Percentiles rank a stretch among this genome's conserved stretches.
These are phyloP conservation scores for Agriotes lineatus DNA, from an alignment of 2,888 invertebrate species.

Conservation along the genomic window DNA sequence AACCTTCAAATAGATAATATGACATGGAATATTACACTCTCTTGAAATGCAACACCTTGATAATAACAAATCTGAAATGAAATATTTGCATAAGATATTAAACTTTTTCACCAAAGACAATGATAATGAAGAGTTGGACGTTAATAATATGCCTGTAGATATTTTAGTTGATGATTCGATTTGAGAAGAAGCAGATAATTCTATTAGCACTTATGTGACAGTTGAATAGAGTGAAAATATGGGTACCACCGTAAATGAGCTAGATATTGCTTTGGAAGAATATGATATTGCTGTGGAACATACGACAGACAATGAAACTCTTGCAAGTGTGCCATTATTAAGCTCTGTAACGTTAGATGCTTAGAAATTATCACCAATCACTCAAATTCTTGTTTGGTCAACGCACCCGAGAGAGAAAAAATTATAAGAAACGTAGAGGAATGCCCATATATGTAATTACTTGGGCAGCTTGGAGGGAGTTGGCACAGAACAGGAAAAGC, in stretches of 20 bases:
- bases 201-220: background rate
- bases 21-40: background rate
- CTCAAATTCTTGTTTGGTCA: too few relatives aligned
- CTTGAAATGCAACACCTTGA: background rate
- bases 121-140: background rate
- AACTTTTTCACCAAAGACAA: background rate
- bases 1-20: background rate
- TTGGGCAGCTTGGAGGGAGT: background rate
- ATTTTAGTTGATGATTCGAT: background rate
- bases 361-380: background rate
- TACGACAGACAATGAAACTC: background rate
- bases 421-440: background rate
- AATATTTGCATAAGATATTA: background rate
- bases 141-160: background rate
- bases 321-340: background rate
- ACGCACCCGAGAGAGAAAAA: background rate
- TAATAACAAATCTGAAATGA: background rate
- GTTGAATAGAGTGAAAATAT: background rate
- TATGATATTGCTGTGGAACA: background rate
- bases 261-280: background rate
- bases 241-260: too few relatives aligned
- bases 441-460: background rate
- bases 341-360: background rate
- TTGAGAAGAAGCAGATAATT: background rate
- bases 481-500: background rate